Evolutionary conservation across 92 coral and sea anemone species (phyloP), one percentile per base, ranked within the genome.

Genomic region (Nematostella vectensis): DNA sequence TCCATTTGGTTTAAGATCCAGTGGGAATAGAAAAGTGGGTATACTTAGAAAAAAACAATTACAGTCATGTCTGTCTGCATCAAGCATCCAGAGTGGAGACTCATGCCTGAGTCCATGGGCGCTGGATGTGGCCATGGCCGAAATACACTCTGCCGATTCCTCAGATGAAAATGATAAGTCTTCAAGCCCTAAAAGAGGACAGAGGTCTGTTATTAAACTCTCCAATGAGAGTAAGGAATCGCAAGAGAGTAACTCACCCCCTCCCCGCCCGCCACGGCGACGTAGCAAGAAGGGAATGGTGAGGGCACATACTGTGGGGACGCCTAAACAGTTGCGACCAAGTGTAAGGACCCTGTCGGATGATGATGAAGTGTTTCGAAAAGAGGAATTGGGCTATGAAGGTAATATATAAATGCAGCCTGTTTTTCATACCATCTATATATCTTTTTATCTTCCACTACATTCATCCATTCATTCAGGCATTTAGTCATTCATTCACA

Each of bases 131-230:
- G 95, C 95, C 0, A 77, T 69, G 26, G 71, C 71, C 16, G 88
- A 85, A 57, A 77, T 85, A 48, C 88, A 65, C 43, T 80, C 87
- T 48, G 87, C 83, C 8, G 95, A 85, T 36, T 85, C 95, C 29
- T 75, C 95, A 11, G 95, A 72, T 25, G 72, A 77, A 28, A 82
- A 85, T 27, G 84, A 74, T 39, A 63, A 27, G 0, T 25, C 59
- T 0, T 39, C 50, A 57, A 76, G 58, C 25, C 42, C 78, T 16
- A 57, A 55, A 27, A 42, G 40, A 9, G 72, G 29, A 40, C 48
- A 55, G 3, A 53, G 33, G 10, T 21, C 59, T 30, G 62, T 60
- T 50, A 68, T 50, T 29, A 42, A 38, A 49, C 27, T 44, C 10
- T 53, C 59, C 2, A 24, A 4, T 3, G 2, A 27, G 21, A 70